phyloP scores from a whole-genome alignment of 2,888 invertebrate species.

The Andrena bicolor region DNA sequence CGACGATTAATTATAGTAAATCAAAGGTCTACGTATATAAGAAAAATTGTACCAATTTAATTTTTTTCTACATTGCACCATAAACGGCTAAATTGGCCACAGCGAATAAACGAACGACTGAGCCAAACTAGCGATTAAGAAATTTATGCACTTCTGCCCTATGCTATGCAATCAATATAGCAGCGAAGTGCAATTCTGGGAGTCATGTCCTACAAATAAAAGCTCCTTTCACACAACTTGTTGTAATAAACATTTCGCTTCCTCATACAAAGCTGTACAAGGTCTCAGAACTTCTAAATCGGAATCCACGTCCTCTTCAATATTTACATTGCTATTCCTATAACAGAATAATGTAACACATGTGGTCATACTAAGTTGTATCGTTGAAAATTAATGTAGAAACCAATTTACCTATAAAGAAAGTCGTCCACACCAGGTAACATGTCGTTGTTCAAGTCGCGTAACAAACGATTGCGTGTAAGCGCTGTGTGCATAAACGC shows the following conservation, averaged over 20 bases:
- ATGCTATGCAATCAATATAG: constrained; percentile 27
- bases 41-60: constrained; percentile 59
- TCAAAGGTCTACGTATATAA: constrained; percentile 37
- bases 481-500: constrained; percentile 82
- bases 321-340: constrained; percentile 78
- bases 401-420: constrained; percentile 75
- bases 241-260: constrained; percentile 86
- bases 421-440: constrained; percentile 75
- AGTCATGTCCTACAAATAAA: constrained; percentile 33
- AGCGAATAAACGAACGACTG: constrained; percentile 27
- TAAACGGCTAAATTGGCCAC: constrained; percentile 35
- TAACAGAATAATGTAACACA: constrained; percentile 51
- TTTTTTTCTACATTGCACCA: constrained; percentile 58
- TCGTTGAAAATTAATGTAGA: neutral
- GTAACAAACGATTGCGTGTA: constrained; percentile 72
- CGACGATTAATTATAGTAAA: constrained; percentile 36
- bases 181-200: constrained; percentile 24
- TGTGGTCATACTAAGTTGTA: neutral
- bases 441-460: constrained; percentile 72
- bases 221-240: constrained; percentile 78
- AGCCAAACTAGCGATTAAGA: constrained; percentile 47
- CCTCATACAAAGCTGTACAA: constrained; percentile 86
- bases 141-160: constrained; percentile 39
- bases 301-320: constrained; percentile 78
- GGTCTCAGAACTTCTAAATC: constrained; percentile 81